Evolutionary conservation across 2,113 vertebrate genomes (phyloP), one percentile per base, ranked within the genome.

Genomic region (Salvelinus fontinalis): DNA sequence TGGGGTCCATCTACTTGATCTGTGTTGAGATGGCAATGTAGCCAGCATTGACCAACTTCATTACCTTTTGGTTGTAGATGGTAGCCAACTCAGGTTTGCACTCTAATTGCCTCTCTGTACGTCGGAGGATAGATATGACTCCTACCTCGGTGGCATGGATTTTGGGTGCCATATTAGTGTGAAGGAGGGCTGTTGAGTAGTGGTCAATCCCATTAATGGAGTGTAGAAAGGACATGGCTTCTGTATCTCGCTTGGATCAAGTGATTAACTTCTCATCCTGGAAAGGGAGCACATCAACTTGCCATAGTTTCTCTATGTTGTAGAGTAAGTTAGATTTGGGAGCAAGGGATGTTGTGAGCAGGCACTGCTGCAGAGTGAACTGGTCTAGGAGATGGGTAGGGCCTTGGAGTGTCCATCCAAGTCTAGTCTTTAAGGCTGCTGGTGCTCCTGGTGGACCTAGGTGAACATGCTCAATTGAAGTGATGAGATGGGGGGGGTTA

Each of bases 281-380:
- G 34, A 39, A 39, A 39, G 34, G 34, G 34, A 39, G 34, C 34
- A 39, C 1, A 39, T 39, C 34, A 54, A 81, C 2, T n/a, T 83
- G 76, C 81, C 71, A 80, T 1, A 84, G n/a, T n/a, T 24, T 75
- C 20, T 76, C 75, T 0, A 76, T 71, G 24, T 77, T 12, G 2
- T 26, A 29, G 12, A 48, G 16, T 11, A 75, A 18, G 20, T 75
- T 44, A 11, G 48, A n/a, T 11, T 11, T 11, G 0, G 3, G 13
- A 3, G 54, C 27, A 0, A 18, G 5, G 0, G 51, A 4, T 18
- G 60, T 14, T 34, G 74, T 77, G 8, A 78, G 16, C 9, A 72
- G 20, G 65, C 44, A 70, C n/a, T 73, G 51, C 13, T 68, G 20
- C 13, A 26, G 31, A 2, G 6, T 12, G 12, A 12, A 14, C 5